Conservation (phyloP, 2,888 invertebrate genomes). For the Lacanobia oleracea region DNA sequence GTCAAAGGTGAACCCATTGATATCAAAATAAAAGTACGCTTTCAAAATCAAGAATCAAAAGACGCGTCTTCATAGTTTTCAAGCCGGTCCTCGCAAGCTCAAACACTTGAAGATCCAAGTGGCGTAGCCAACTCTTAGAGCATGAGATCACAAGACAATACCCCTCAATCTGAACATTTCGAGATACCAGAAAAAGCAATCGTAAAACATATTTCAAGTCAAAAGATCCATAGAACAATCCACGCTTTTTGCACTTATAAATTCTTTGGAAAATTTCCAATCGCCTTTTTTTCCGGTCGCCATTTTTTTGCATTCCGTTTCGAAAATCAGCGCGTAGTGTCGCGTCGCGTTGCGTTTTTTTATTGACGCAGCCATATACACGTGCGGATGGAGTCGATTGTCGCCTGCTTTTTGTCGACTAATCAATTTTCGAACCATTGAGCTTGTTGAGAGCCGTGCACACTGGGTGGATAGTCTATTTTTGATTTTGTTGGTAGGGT, state of each 20-base stretch:
- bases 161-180: conserved; percentile 20
- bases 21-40: neutral
- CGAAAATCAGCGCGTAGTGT: conserved; percentile 67
- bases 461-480: conserved; percentile 62
- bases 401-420: conserved; percentile 75
- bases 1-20: too few species aligned
- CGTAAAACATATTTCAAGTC: conserved; percentile 56
- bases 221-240: conserved; percentile 60
- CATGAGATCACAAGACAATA: conserved; percentile 10
- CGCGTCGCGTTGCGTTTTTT: conserved; percentile 62
- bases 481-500: neutral
- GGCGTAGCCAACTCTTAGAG: neutral
- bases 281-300: conserved; percentile 54
- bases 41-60: neutral
- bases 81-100: neutral
- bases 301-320: conserved; percentile 66
- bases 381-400: conserved; percentile 75
- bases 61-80: neutral
- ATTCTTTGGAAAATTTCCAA: conserved; percentile 62
- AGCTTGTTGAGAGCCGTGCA: conserved; percentile 59
- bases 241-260: conserved; percentile 62
- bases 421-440: conserved; percentile 74
- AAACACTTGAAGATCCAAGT: conserved; percentile 2
- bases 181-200: conserved; percentile 34
- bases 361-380: conserved; percentile 71